These are phyloP conservation scores for Folsomia candida DNA, from an alignment of 2,888 invertebrate genomes.

Conservation along the genomic window DNA sequence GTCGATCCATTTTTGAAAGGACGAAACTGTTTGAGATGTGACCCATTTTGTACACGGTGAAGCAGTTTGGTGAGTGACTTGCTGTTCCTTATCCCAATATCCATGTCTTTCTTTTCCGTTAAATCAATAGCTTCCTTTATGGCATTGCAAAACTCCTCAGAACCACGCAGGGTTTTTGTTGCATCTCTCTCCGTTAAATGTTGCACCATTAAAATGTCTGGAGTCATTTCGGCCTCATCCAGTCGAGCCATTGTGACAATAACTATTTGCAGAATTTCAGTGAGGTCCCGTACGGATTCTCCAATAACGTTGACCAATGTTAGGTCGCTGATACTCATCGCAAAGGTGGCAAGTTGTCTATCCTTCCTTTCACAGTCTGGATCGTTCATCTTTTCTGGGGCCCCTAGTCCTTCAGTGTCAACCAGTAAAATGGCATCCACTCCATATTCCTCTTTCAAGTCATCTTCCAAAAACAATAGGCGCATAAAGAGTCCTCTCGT, in stretches of 20 bases:
- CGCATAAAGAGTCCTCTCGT: constrained; percentile 24
- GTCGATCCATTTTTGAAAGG: not conserved
- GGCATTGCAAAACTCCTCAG: not conserved
- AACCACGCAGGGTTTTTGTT: not conserved
- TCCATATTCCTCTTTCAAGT: not conserved
- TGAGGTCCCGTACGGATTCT: not conserved
- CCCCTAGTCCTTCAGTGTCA: constrained; percentile 22
- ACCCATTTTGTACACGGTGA: not conserved
- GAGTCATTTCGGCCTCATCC: not conserved
- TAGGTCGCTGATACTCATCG: constrained; percentile 18
- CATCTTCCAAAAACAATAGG: constrained; percentile 10
- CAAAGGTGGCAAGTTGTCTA: constrained; percentile 24
- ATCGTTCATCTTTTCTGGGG: constrained; percentile 15
- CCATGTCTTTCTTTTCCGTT: not conserved
- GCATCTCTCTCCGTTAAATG: not conserved
- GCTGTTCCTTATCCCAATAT: not conserved
- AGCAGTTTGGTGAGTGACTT: not conserved
- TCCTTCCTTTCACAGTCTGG: not conserved
- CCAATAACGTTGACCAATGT: constrained; percentile 1
- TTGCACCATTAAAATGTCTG: not conserved
- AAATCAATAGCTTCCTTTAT: not conserved
- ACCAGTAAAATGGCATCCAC: constrained; percentile 21
- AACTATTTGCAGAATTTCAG: not conserved
- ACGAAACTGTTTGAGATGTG: not conserved
- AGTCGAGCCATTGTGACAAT: not conserved